Conservation (phyloP, 2,113 vertebrate genomes). For the Psammodynastes pulverulentus region DNA sequence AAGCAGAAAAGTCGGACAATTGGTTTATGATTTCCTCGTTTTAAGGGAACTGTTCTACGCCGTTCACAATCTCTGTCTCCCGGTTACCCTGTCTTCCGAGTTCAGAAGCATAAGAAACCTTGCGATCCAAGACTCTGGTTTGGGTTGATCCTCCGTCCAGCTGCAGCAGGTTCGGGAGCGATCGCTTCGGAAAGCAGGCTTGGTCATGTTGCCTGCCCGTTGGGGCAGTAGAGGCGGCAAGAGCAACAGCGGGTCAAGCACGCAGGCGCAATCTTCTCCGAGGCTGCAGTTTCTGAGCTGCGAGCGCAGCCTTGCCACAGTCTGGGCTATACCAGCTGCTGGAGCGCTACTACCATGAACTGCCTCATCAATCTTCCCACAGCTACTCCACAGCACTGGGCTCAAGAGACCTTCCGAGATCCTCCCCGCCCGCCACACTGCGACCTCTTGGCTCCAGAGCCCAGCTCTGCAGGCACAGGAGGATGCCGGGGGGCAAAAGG, state of each 20-base stretch:
- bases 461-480: conserved; percentile 81
- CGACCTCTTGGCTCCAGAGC: conserved; percentile 69
- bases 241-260: conserved; percentile 28
- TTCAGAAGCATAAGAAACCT: neutral
- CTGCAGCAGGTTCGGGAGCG: neutral
- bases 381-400: conserved; percentile 74
- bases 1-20: neutral
- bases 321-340: conserved; percentile 67
- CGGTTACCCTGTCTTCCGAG: no score
- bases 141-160: neutral
- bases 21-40: neutral
- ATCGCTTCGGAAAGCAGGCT: neutral
- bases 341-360: conserved; percentile 82
- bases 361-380: conserved; percentile 73
- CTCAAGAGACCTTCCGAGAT: conserved; percentile 58
- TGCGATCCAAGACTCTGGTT: neutral
- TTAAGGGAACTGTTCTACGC: neutral
- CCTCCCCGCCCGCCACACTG: conserved; percentile 62
- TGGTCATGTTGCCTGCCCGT: neutral
- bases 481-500: conserved; percentile 97
- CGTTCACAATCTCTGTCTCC: neutral
- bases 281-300: conserved; percentile 64
- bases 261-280: conserved; percentile 65
- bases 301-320: conserved; percentile 66
- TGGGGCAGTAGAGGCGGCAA: neutral